Evolutionary conservation across 1,140 invertebrate genomes (phyloP), one percentile per base, ranked within the genome.

Genomic region (Ruditapes philippinarum): DNA sequence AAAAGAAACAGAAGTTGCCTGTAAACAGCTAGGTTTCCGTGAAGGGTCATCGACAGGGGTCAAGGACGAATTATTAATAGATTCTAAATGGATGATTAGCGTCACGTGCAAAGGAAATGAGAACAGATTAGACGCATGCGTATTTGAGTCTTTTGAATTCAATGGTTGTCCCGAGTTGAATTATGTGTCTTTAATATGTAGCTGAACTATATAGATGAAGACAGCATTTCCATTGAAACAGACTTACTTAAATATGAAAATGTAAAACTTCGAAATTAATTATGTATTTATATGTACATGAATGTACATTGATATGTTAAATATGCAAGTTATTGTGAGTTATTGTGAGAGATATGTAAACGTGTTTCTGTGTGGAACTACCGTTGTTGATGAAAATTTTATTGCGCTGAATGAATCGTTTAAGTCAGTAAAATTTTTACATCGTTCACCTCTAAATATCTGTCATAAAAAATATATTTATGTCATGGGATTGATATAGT

Each of bases 31-130:
- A 60, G 92, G 92, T 1, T 92, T 89, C 62, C 45, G 28, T 14
- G 90, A 91, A 60, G 92, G 91, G 1, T 22, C 62, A 42, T 38
- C 90, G 51, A 9, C 31, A 60, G 28, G 60, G 40, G 85, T 68
- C 31, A 68, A 74, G 36, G 65, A 81, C 40, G 70, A 83, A 36
- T 28, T 51, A 0, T 60, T 73, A 1, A 28, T 25, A 14, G 86
- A 89, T 51, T 87, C 85, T 1, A 98, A 97, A 92, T 99, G 98
- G 98, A 97, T 99, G 97, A 98, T 98, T 93, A 98, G 99, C 94
- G 95, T 98, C 14, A 97, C 97, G 88, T 99, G 98, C 94, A 97
- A 97, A 92, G 98, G 98, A 0, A 96, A 96, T 68, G 98, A 99
- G 95, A 94, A 95, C n/a, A 97, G 97, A 78, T 93, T 99, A n/a